These are phyloP conservation scores for Pyrrhia umbra DNA, from an alignment of 2,888 invertebrate species.

Conservation along the genomic window DNA sequence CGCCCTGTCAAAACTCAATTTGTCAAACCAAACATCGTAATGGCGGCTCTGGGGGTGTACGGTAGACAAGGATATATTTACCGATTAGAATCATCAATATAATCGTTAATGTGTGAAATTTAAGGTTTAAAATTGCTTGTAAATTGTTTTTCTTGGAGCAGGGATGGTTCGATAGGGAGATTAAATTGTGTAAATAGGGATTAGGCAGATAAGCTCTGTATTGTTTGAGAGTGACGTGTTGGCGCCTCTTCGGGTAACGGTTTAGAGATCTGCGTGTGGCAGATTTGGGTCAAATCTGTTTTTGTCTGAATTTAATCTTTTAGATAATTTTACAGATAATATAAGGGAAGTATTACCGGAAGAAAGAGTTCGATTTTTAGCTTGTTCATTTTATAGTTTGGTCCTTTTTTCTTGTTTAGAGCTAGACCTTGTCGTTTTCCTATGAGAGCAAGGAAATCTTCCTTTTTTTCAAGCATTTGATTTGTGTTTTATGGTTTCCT, in stretches of 20 bases:
- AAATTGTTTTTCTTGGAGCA: slow-evolving; percentile 57
- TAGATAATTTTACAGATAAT: slow-evolving; percentile 35
- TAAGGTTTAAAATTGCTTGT: slow-evolving; percentile 78
- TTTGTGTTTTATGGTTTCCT: too few species aligned
- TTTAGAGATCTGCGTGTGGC: slow-evolving; percentile 75
- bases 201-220: slow-evolving; percentile 86
- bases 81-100: slow-evolving; percentile 57
- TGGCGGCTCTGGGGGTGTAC: slow-evolving; percentile 77
- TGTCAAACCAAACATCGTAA: slow-evolving; percentile 88
- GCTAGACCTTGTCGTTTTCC: background rate
- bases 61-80: slow-evolving; percentile 65
- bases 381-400: slow-evolving; percentile 5
- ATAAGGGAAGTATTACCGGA: slow-evolving; percentile 28
- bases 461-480: too few species aligned
- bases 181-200: slow-evolving; percentile 90
- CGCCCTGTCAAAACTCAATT: slow-evolving; percentile 89
- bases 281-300: slow-evolving; percentile 74
- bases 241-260: slow-evolving; percentile 78
- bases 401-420: background rate
- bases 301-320: slow-evolving; percentile 49
- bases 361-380: background rate
- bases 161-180: slow-evolving; percentile 74
- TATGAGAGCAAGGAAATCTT: too few species aligned
- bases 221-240: slow-evolving; percentile 84
- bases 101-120: slow-evolving; percentile 69